Base-by-base conservation (phyloP, 2,113 vertebrate genomes). In the Lycaon pictus region DNA sequence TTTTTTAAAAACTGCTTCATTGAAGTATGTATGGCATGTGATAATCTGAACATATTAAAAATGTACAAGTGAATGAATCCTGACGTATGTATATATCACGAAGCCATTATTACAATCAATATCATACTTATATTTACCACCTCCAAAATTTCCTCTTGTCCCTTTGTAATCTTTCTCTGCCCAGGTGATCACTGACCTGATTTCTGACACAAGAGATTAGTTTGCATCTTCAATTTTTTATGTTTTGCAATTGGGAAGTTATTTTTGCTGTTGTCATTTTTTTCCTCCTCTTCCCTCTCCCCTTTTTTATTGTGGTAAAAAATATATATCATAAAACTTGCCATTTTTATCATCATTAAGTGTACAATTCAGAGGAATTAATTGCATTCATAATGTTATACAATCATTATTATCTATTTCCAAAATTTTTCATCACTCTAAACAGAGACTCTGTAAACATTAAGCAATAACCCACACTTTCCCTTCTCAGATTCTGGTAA, bases 391-490 rank as follows among this genome's bases (percentile, higher is more conserved):
- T 32, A 32, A 67, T 67, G 15, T 32, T 67, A 67, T 67, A 67
- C 65, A 67, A n/a, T 32, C 65, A 67, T 16, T 67, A 67, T 29
- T 29, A 67, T 67, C 65, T 67, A 67, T 67, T 67, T 67, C 65
- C 65, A 67, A 67, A n/a, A 67, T n/a, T 67, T 67, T 67, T 67
- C 29, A n/a, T n/a, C 65, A 67, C 15, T 67, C 15, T 23, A 74
- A 72, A 96, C 3, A 53, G 90, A 72, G 83, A 86, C 71, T 95
- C 20, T 67, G 13, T 89, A 93, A 97, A 55, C 35, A 51, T 93
- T 88, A 89, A 95, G 71, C 85, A 74, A 29, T 63, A 81, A 85
- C 56, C 89, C 35, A 1, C 32, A 81, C 90, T 79, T 15, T 15
- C 12, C 76, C 35, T 82, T 63, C 32, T 63, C 19, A 65, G 93